Percentiles rank a stretch among this genome's conserved stretches.
Conservation (phyloP, 2,888 invertebrate species). For the Phalangium opilio region DNA sequence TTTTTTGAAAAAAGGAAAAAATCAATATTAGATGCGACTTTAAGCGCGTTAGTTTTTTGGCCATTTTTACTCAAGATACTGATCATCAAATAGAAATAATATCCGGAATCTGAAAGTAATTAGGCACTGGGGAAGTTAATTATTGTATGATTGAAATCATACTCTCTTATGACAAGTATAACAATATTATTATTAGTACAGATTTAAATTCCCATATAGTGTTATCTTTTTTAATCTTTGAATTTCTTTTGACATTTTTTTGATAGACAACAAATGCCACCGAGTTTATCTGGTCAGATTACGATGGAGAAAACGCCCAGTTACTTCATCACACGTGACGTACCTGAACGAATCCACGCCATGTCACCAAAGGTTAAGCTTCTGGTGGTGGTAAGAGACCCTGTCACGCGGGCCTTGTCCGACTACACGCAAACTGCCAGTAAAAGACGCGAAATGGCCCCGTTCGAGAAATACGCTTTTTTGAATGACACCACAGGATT, state of each 20-base stretch:
- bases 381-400: conserved; percentile 73
- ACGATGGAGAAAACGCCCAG: conserved; percentile 90
- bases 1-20: too few species aligned
- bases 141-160: too few species aligned
- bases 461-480: conserved; percentile 62
- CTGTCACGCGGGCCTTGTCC: conserved; percentile 75
- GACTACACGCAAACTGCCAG: conserved; percentile 70
- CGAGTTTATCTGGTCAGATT: conserved; percentile 64
- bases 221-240: not conserved
- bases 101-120: too few species aligned
- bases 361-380: conserved; percentile 71
- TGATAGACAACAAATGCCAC: conserved; percentile 65
- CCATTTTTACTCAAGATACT: too few species aligned
- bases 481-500: conserved; percentile 52
- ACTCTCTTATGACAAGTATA: too few species aligned
- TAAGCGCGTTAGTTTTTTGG: too few species aligned
- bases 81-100: too few species aligned
- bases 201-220: too few species aligned
- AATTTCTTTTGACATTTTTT: conserved; percentile 1
- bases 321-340: conserved; percentile 75
- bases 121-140: too few species aligned
- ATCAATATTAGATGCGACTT: too few species aligned
- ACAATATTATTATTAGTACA: too few species aligned
- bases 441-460: conserved; percentile 53
- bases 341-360: conserved; percentile 59